Percentiles rank a stretch among this genome's conserved stretches.
Evolutionary conservation across 2,113 vertebrate genomes (phyloP).

Genomic region (Heterochromis multidens): DNA sequence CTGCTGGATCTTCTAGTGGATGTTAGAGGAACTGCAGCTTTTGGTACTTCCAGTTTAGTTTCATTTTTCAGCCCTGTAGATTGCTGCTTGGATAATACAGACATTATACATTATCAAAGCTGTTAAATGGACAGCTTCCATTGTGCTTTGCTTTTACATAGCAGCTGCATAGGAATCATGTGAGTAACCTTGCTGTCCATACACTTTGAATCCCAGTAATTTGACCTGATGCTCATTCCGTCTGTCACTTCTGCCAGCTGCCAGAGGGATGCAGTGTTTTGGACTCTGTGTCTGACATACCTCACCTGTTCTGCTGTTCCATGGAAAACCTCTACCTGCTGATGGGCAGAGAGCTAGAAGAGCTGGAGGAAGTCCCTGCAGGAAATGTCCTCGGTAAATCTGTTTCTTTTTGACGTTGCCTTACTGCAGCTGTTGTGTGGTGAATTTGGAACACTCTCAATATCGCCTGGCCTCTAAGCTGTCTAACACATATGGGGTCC

Average conservation of each 20-base stretch:
- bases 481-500: accelerated
- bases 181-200: not conserved
- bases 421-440: not conserved
- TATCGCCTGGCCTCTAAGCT: not conserved
- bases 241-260: conserved; percentile 69
- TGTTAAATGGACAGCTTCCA: accelerated
- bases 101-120: not conserved
- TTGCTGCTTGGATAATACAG: not conserved
- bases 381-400: conserved; percentile 90
- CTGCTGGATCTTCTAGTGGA: not conserved
- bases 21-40: not conserved
- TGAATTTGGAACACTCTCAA: accelerated
- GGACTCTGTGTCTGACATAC: conserved; percentile 68
- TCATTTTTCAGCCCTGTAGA: too few species aligned
- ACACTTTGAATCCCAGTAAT: not conserved
- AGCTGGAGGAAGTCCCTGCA: conserved; percentile 87
- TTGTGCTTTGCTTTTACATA: not conserved
- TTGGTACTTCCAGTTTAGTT: too few species aligned
- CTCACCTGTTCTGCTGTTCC: conserved; percentile 82
- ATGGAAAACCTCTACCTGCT: conserved; percentile 88
- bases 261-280: conserved; percentile 70
- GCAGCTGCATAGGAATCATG: not conserved
- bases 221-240: not conserved
- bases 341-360: conserved; percentile 93
- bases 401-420: not conserved